Evolutionary conservation across 2,797 vertebrate species (phyloP).

Genomic region (Salarias fasciatus): DNA sequence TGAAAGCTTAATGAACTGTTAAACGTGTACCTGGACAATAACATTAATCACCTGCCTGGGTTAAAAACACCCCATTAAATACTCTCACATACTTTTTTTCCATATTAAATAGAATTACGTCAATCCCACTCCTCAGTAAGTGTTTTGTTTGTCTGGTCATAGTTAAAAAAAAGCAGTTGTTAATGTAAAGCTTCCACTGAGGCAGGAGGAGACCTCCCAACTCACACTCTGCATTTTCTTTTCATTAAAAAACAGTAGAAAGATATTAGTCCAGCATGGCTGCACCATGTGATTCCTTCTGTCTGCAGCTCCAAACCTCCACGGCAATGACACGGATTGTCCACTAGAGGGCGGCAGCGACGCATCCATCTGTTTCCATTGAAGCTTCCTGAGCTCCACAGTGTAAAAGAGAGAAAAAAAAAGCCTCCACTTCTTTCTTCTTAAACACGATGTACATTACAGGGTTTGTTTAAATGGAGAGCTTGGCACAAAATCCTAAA

Average conservation of each 20-base stretch:
- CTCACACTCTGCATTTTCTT: conserved; percentile 34
- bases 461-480: conserved; percentile 12
- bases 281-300: conserved; percentile 13
- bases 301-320: conserved; percentile 37
- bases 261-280: conserved; percentile 57
- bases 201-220: conserved; percentile 18
- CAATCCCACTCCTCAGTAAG: conserved; percentile 66
- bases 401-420: conserved; percentile 38
- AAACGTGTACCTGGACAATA: conserved; percentile 56
- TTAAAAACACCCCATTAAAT: conserved; percentile 80
- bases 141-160: conserved; percentile 45
- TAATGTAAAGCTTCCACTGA: conserved; percentile 33
- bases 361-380: conserved; percentile 33
- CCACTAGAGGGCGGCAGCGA: conserved; percentile 74
- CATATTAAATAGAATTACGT: conserved; percentile 84
- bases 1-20: conserved; percentile 65
- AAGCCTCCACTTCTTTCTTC: conserved; percentile 18
- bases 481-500: conserved; percentile 15
- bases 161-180: conserved; percentile 46
- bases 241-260: not conserved
- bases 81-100: conserved; percentile 77
- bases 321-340: conserved; percentile 38
- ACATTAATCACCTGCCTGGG: conserved; percentile 76
- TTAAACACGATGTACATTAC: conserved; percentile 17
- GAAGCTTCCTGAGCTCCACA: conserved; percentile 59